phyloP scores from a whole-genome alignment of 2,113 vertebrate genomes.

The Nyctibius bracteatus region DNA sequence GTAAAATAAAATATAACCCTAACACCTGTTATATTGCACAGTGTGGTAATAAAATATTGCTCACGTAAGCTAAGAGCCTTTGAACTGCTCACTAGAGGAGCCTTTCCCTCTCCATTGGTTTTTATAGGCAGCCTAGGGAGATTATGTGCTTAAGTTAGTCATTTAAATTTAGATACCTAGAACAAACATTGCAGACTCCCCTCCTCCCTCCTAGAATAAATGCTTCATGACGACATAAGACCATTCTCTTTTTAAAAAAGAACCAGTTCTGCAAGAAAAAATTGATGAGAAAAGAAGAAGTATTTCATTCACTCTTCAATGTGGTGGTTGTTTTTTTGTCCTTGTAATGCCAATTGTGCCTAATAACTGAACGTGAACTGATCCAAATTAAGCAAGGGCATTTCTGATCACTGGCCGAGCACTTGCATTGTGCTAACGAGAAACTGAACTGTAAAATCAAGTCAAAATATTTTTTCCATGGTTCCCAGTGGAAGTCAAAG shows the following conservation, averaged over 20 bases:
- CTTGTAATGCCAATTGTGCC: neutral
- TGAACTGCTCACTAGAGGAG: constrained; percentile 16
- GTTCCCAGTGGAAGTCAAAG: constrained; percentile 18
- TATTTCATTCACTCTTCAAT: neutral
- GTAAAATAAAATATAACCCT: neutral
- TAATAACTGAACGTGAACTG: neutral
- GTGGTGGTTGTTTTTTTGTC: neutral
- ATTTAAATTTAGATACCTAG: constrained; percentile 48
- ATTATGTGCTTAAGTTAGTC: constrained; percentile 20
- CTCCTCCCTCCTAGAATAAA: constrained; percentile 20
- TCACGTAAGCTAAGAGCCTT: neutral
- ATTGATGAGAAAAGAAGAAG: neutral
- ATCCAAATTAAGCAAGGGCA: constrained; percentile 52
- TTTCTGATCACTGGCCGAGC: constrained; percentile 38
- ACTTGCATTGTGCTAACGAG: neutral
- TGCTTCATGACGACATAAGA: neutral
- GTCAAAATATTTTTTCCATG: constrained; percentile 42
- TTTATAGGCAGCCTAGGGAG: constrained; percentile 28
- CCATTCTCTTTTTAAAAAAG: neutral
- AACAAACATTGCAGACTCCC: constrained; percentile 12
- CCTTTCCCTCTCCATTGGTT: constrained; percentile 2
- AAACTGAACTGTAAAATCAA: constrained; percentile 36
- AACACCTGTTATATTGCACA: neutral
- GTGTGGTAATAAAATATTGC: neutral
- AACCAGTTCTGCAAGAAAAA: neutral